Conservation (phyloP, 2,113 vertebrate genomes). For the Myotis lucifugus region DNA sequence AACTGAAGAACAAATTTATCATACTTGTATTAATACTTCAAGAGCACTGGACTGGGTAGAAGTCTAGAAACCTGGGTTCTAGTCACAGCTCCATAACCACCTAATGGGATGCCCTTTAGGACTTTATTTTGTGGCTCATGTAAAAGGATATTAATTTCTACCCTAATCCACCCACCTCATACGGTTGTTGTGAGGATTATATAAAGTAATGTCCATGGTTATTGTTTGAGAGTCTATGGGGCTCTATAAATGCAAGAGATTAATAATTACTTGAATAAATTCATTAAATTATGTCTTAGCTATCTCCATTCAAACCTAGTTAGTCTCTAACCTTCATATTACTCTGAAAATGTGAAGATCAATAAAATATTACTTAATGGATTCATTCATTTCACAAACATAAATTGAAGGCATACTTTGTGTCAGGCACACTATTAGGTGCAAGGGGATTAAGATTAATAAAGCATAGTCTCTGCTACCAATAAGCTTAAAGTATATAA, state of each 20-base stretch:
- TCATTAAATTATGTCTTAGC: not conserved
- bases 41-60: not conserved
- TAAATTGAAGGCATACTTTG: not conserved
- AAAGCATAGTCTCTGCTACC: not conserved
- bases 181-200: not conserved
- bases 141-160: constrained; percentile 26
- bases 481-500: constrained; percentile 36
- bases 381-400: not conserved
- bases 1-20: not conserved
- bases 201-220: not conserved
- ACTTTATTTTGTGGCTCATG: not conserved
- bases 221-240: constrained; percentile 21
- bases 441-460: not conserved
- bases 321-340: not conserved
- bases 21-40: not conserved
- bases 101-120: not conserved
- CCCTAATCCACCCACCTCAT: not conserved
- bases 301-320: not conserved
- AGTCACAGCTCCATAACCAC: not conserved
- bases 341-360: not conserved
- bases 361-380: not conserved
- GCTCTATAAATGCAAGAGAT: constrained; percentile 27
- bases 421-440: not conserved
- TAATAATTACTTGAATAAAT: constrained; percentile 23
- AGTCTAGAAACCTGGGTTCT: not conserved